Evolutionary conservation across 2,888 invertebrate species (phyloP).

Genomic region (Apoderus coryli): DNA sequence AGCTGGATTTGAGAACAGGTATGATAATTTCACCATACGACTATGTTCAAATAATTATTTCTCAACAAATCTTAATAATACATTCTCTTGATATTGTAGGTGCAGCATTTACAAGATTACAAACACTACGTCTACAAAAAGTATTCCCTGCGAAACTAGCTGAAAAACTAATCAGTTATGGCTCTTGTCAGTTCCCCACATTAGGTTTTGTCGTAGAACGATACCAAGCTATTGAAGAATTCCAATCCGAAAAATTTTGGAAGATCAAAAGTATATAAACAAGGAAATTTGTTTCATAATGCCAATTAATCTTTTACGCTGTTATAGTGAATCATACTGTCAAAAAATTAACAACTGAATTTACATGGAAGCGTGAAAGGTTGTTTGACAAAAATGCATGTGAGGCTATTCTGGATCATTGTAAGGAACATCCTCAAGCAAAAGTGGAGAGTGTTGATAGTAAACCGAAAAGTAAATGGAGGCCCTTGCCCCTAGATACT

Average conservation of each 20-base stretch:
- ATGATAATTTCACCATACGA: no score
- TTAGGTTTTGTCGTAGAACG: conserved; percentile 99
- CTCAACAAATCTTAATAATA: no score
- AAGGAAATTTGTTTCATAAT: background rate
- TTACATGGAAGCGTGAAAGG: conserved; percentile 73
- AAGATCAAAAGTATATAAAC: conserved; percentile 59
- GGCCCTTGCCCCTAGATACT: conserved; percentile 91
- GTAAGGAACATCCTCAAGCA: conserved; percentile 58
- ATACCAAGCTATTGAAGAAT: conserved; percentile 80
- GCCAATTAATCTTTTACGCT: conserved; percentile 7
- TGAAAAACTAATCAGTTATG: conserved; percentile 85
- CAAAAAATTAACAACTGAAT: conserved; percentile 68
- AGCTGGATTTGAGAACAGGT: conserved; percentile 31
- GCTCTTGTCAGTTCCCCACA: conserved; percentile 98
- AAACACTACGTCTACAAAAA: conserved; percentile 77
- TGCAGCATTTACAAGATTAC: conserved; percentile 95
- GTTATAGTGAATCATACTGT: conserved; percentile 60
- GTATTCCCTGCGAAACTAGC: conserved; percentile 60
- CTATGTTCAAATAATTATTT: no score
- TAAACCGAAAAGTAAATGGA: conserved; percentile 91
- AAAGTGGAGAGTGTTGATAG: conserved; percentile 60
- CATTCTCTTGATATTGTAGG: no score
- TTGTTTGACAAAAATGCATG: conserved; percentile 80
- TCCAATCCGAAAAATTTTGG: conserved; percentile 92
- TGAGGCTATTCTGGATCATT: conserved; percentile 66